These are phyloP conservation scores for Pyralis farinalis DNA, from an alignment of 2,888 invertebrate genomes.

Conservation along the genomic window DNA sequence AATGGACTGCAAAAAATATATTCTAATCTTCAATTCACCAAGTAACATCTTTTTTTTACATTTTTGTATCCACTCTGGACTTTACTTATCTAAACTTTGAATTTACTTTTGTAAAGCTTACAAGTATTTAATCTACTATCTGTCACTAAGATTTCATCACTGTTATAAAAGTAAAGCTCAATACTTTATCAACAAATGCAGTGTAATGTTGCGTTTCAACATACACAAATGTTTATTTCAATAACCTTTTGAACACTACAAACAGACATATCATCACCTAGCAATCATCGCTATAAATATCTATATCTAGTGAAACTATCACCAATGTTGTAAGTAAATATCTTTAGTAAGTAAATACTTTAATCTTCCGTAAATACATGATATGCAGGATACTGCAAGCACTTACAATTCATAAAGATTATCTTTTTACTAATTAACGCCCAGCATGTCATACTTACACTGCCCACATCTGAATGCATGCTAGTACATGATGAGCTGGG, in stretches of 20 bases:
- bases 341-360: too few species aligned
- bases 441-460: too few species aligned
- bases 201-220: constrained; percentile 23
- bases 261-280: too few species aligned
- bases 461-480: too few species aligned
- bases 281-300: too few species aligned
- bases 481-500: too few species aligned
- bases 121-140: constrained; percentile 11
- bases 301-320: too few species aligned
- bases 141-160: constrained; percentile 26
- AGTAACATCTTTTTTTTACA: constrained; percentile 1
- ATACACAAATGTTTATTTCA: constrained; percentile 31
- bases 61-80: constrained; percentile 4
- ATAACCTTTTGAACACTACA: constrained; percentile 27
- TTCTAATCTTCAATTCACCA: background rate
- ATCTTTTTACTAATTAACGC: too few species aligned
- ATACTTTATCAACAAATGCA: constrained; percentile 31
- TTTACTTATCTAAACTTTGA: background rate
- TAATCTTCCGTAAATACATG: too few species aligned
- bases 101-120: constrained; percentile 16
- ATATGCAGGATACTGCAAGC: too few species aligned
- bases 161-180: constrained; percentile 24
- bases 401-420: too few species aligned
- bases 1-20: constrained; percentile 9
- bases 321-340: too few species aligned